A percentile compares a stretch with the other conserved stretches of the same genome.
Evolutionary conservation across 2,888 invertebrate species (phyloP).

Genomic region (Nomada ruficornis): DNA sequence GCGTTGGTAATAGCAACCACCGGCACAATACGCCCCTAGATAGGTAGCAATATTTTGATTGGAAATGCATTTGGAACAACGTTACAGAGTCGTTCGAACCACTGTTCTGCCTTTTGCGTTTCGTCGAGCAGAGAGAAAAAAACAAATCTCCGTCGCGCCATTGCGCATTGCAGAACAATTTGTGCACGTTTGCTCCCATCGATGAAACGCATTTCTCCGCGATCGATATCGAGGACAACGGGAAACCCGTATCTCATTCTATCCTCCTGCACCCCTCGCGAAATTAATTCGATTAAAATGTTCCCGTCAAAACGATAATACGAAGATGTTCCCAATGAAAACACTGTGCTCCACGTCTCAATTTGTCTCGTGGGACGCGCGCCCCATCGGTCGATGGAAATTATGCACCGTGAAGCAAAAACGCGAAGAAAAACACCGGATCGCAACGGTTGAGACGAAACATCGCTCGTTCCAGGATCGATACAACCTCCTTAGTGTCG

Average conservation of each 20-base stretch:
- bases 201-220: background rate
- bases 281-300: background rate
- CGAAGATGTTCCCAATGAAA: background rate
- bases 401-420: background rate
- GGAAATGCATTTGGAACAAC: slow-evolving; percentile 38
- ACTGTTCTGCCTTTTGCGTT: background rate
- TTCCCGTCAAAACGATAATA: no score
- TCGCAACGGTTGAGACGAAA: slow-evolving; percentile 10
- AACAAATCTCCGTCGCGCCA: background rate
- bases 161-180: slow-evolving; percentile 45
- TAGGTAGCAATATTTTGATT: slow-evolving; percentile 46
- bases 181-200: background rate
- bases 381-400: slow-evolving; percentile 6
- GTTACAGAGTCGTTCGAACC: background rate
- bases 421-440: background rate
- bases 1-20: slow-evolving; percentile 16
- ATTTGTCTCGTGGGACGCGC: background rate
- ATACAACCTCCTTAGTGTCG: slow-evolving; percentile 31
- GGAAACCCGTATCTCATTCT: background rate
- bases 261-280: background rate
- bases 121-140: background rate
- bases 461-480: slow-evolving; percentile 20
- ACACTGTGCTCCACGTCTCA: background rate
- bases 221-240: slow-evolving; percentile 15
- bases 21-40: slow-evolving; percentile 3